Percentiles rank a stretch among this genome's conserved stretches.
These are phyloP conservation scores for Neostethus bicornis DNA, from an alignment of 2,797 vertebrate species.

Conservation along the genomic window DNA sequence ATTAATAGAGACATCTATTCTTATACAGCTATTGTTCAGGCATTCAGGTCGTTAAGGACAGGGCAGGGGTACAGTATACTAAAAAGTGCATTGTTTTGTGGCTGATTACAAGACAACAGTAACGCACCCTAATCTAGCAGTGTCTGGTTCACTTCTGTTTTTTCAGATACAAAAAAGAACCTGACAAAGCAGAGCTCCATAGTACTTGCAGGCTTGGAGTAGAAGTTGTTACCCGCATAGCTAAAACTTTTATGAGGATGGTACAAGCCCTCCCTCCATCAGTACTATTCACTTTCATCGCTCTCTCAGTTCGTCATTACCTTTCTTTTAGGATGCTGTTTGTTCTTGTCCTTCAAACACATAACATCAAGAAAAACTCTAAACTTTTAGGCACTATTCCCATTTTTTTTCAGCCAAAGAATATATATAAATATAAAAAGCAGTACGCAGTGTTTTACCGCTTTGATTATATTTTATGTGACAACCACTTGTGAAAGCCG, in stretches of 20 bases:
- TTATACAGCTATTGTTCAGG: slow-evolving; percentile 53
- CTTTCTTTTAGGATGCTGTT: slow-evolving; percentile 13
- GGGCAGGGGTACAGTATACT: slow-evolving; percentile 56
- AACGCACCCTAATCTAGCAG: no score
- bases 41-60: slow-evolving; percentile 67
- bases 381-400: slow-evolving; percentile 28
- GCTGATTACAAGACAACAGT: slow-evolving; percentile 11
- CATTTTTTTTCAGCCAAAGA: slow-evolving; percentile 21
- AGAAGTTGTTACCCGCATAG: slow-evolving; percentile 71
- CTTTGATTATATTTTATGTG: slow-evolving; percentile 45
- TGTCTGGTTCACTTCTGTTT: no score
- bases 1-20: slow-evolving; percentile 72
- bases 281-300: slow-evolving; percentile 13
- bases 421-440: slow-evolving; percentile 42
- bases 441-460: slow-evolving; percentile 34
- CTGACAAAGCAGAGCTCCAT: slow-evolving; percentile 1
- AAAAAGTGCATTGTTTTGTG: slow-evolving; percentile 49
- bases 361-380: slow-evolving; percentile 1
- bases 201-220: slow-evolving; percentile 42
- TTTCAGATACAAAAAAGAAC: slow-evolving; percentile 5
- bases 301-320: slow-evolving; percentile 14
- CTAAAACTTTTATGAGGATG: slow-evolving; percentile 78
- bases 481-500: slow-evolving; percentile 43
- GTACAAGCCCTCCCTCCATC: slow-evolving; percentile 36
- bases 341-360: slow-evolving; percentile 5